Base-by-base conservation (phyloP, 2,797 vertebrate genomes). In the Alca torda region DNA sequence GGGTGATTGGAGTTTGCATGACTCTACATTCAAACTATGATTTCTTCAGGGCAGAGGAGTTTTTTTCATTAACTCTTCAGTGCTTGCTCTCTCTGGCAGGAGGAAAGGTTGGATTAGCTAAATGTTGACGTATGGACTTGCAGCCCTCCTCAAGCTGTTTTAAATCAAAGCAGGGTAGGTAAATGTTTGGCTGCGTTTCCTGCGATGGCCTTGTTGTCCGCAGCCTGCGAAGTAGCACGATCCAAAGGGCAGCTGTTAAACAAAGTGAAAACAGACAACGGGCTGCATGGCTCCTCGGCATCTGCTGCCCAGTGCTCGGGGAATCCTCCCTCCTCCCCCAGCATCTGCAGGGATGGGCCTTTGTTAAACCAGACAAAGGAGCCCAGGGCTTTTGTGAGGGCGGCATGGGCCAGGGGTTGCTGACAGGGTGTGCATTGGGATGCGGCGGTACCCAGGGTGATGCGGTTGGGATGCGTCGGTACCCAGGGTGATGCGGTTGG, bases 231-330 rank as follows among this genome's bases (percentile, higher is more conserved):
- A 93, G 94, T 57, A 93, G 96, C 82, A 39, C 31, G 5, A 93
- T 88, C 59, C 96, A 95, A 92, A 95, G 95, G 95, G 94, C 96
- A 95, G 90, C 95, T 94, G 93, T 93, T 95, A 90, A 91, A 95
- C 94, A 95, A 97, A 97, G 95, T 97, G 96, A 89, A 96, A 97
- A 94, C 96, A 96, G 95, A 84, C 76, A 76, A 10, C 2, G 0
- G 87, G 79, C 79, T 67, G 65, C 56, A 8, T 2, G 10, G 73
- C 93, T 95, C 89, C 84, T 54, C 41, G 0, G 69, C 89, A 97
- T 89, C 96, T 96, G 95, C 87, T 93, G 89, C 90, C 83, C 89
- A 76, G 93, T 1, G 4, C 35, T 33, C 5, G 0, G 68, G 90
- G 85, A 95, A 54, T 31, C 83, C 83, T 84, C 39, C 46, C 69